Base-by-base conservation (phyloP, 2,797 vertebrate species). In the Chelon auratus region DNA sequence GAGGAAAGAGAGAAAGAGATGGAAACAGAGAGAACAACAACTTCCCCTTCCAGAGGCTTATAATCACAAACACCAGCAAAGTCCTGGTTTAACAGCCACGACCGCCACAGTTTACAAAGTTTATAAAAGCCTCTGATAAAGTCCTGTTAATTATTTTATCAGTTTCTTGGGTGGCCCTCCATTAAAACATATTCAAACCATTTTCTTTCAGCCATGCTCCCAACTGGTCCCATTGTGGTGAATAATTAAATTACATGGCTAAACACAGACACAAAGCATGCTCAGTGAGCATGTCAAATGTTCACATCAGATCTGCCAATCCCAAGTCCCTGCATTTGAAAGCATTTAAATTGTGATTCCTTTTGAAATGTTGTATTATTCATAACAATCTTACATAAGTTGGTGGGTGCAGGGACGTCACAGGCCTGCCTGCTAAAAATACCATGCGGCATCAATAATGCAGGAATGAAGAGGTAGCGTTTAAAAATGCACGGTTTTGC, bases 401-500 rank as follows among this genome's bases (percentile, higher is more conserved):
- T 71, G 39, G 52, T 61, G 75, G 77, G 58, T 56, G 62, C 64
- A 14, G 58, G 17, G 47, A 74, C 66, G 47, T 79, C 68, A 76
- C 63, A 45, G 58, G 50, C 68, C n/a, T 2, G 37, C 14, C 0
- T 2, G 61, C 87, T 92, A 89, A 90, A 93, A 91, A 92, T 91
- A 93, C n/a, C 64, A 2, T 10, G 40, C 73, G 54, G 45, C 4
- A 87, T 92, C 84, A 92, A 93, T 91, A 87, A 92, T 93, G 81
- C 72, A 92, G 1, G 60, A 73, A 66, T 24, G 69, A 57, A 76
- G 81, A 80, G 63, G 74, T 59, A 37, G 77, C 56, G 75, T 83
- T 83, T 70, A 72, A 79, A 81, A 78, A 77, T 64, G 67, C 57
- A 37, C 1, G 9, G n/a, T 63, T 85, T 33, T 67, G 72, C 80